Percentiles rank a stretch among this genome's conserved stretches.
Evolutionary conservation across 1,140 invertebrate genomes (phyloP).

Genomic region (Polypedilum pembai): DNA sequence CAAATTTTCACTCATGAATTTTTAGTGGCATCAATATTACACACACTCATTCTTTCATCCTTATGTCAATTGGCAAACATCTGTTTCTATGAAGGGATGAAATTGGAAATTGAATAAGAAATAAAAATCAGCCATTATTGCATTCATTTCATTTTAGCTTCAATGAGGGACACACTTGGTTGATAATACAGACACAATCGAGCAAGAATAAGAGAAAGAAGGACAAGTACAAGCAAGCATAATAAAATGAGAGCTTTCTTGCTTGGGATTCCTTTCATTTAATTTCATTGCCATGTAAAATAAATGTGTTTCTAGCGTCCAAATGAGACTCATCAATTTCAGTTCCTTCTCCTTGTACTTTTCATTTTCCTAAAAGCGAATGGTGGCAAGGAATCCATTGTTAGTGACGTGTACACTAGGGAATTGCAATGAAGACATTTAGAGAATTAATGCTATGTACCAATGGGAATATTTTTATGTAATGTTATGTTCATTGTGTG

Average conservation of each 20-base stretch:
- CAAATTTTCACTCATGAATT: slow-evolving; percentile 13
- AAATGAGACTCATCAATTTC: slow-evolving; percentile 18
- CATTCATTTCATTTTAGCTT: background rate
- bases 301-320: background rate
- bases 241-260: background rate
- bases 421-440: background rate
- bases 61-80: background rate
- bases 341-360: background rate
- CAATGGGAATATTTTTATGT: slow-evolving; percentile 3
- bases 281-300: slow-evolving; percentile 13
- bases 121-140: slow-evolving; percentile 5
- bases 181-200: no score
- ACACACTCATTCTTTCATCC: background rate
- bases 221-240: background rate
- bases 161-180: no score
- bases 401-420: background rate
- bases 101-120: background rate
- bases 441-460: background rate
- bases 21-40: slow-evolving; percentile 7
- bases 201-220: background rate
- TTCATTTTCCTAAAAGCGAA: background rate
- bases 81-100: background rate
- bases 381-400: background rate
- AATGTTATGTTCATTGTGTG: background rate
- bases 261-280: no score